phyloP scores from a whole-genome alignment of 2,113 vertebrate genomes.

The Cygnus buccinator region DNA sequence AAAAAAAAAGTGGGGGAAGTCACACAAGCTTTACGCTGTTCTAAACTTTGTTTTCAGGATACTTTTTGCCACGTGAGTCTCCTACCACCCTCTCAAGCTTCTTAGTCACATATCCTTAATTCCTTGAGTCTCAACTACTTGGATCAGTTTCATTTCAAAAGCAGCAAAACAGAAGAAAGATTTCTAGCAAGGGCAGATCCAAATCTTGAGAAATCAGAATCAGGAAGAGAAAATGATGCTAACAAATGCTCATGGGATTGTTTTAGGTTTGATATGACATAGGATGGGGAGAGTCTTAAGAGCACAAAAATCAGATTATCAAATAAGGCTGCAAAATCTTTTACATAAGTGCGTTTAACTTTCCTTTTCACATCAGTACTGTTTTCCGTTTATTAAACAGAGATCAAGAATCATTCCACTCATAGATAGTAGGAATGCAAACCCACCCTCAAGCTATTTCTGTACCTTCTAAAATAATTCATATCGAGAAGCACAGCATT shows the following conservation, averaged over 20 bases:
- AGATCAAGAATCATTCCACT: not conserved
- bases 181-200: not conserved
- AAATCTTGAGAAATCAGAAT: not conserved
- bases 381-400: not conserved
- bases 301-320: not conserved
- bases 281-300: not conserved
- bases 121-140: not conserved
- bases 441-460: not conserved
- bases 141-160: not conserved
- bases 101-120: not conserved
- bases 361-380: not conserved
- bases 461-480: not conserved
- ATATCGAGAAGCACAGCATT: not conserved
- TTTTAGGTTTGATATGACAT: not conserved
- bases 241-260: not conserved
- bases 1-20: not conserved
- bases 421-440: not conserved
- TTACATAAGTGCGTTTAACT: not conserved
- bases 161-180: not conserved
- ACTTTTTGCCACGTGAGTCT: not conserved
- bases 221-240: not conserved
- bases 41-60: not conserved
- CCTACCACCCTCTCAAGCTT: not conserved
- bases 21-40: not conserved
- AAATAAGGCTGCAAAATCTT: not conserved